These are phyloP conservation scores for Xenentodon cancila DNA, from an alignment of 2,797 vertebrate genomes.

Conservation along the genomic window DNA sequence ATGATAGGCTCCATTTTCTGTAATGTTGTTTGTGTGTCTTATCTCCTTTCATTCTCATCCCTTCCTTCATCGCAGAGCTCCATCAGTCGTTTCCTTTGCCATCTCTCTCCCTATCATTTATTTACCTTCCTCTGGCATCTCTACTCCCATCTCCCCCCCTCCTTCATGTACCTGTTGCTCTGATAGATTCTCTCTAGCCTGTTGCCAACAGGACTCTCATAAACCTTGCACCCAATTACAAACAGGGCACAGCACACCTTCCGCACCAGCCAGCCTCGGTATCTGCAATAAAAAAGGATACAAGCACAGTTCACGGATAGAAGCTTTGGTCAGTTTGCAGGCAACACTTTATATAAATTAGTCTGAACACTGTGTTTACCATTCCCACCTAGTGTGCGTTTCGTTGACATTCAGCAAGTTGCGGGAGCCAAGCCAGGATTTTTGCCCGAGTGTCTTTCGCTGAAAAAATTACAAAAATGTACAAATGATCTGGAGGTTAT, in stretches of 20 bases:
- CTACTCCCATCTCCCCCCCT: slow-evolving; percentile 17
- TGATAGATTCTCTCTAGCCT: slow-evolving; percentile 72
- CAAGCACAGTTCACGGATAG: background rate
- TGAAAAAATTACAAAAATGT: slow-evolving; percentile 37
- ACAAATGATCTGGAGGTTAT: slow-evolving; percentile 14
- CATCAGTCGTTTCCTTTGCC: slow-evolving; percentile 50
- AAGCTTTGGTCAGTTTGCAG: background rate
- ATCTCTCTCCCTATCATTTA: slow-evolving; percentile 55
- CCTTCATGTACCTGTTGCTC: slow-evolving; percentile 81
- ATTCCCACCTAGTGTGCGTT: slow-evolving; percentile 85
- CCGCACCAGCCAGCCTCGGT: slow-evolving; percentile 93
- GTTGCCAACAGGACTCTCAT: slow-evolving; percentile 59
- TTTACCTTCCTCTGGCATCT: slow-evolving; percentile 54
- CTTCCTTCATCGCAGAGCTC: slow-evolving; percentile 30
- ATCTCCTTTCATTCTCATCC: slow-evolving; percentile 33
- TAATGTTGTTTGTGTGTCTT: slow-evolving; percentile 48
- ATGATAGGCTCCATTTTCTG: slow-evolving; percentile 49
- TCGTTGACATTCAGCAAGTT: slow-evolving; percentile 84
- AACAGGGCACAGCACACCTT: slow-evolving; percentile 86
- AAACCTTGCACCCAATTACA: slow-evolving; percentile 79
- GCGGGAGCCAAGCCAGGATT: slow-evolving; percentile 81
- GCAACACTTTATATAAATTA: background rate
- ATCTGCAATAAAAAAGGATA: slow-evolving; percentile 75
- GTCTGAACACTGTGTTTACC: background rate
- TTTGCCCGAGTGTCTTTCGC: slow-evolving; percentile 66